A percentile compares a stretch with the other conserved stretches of the same genome.
Evolutionary conservation across 2,888 invertebrate genomes (phyloP).

Genomic region (Molanna angustata): DNA sequence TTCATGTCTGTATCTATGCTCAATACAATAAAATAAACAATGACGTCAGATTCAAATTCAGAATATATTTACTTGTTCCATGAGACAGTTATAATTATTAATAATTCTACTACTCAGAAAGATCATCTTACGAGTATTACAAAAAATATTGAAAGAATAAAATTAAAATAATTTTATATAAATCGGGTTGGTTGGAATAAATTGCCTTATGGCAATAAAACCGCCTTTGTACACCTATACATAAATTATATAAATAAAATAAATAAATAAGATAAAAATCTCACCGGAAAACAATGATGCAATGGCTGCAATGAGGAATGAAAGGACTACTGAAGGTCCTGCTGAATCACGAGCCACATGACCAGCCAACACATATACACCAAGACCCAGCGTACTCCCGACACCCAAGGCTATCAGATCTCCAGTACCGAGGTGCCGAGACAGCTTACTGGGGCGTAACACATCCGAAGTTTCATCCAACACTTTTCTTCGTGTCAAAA

Average conservation of each 20-base stretch:
- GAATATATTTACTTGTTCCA: too few relatives aligned
- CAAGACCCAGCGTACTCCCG: constrained; percentile 81
- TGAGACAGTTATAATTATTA: too few relatives aligned
- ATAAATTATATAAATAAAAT: not conserved
- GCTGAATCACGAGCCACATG: constrained; percentile 71
- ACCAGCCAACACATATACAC: constrained; percentile 84
- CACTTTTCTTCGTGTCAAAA: constrained; percentile 45
- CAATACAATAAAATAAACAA: too few relatives aligned
- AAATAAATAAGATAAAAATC: constrained; percentile 16
- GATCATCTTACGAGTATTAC: too few relatives aligned
- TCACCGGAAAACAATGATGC: constrained; percentile 82
- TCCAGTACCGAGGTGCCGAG: constrained; percentile 66
- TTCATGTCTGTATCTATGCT: too few relatives aligned
- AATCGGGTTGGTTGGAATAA: too few relatives aligned
- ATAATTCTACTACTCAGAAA: too few relatives aligned
- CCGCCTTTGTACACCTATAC: too few relatives aligned
- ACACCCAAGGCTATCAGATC: constrained; percentile 80
- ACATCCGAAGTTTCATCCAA: constrained; percentile 43
- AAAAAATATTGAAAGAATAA: too few relatives aligned
- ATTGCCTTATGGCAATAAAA: too few relatives aligned
- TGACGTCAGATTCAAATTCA: too few relatives aligned
- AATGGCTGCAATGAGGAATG: constrained; percentile 84
- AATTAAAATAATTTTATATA: too few relatives aligned
- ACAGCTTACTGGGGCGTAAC: constrained; percentile 46
- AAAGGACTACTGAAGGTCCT: constrained; percentile 83